Evolutionary conservation across 2,888 invertebrate genomes (phyloP), one percentile per base, ranked within the genome.

Genomic region (Smittia aterrima): DNA sequence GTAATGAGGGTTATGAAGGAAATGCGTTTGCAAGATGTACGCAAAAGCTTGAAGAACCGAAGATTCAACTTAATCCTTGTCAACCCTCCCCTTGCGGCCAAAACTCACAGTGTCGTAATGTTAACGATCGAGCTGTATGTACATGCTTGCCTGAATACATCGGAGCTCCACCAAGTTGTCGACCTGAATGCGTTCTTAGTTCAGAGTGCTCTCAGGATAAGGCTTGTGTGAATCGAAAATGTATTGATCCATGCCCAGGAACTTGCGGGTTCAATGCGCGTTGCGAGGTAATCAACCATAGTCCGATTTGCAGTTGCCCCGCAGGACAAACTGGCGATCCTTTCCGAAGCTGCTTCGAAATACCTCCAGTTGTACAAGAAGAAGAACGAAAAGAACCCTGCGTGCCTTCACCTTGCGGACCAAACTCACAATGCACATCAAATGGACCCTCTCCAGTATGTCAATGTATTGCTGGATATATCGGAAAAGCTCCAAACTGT

Each of bases 361-460:
- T 88, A 78, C 80, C 82, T 47, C 80, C 82, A 79, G 78, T 79
- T 75, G 78, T 81, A 27, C 78, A 78, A 68, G 80, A 0, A 94
- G 94, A 83, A 93, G 93, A 93, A 81, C 95, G 95, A 80, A 85
- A 86, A 71, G 91, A 95, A 84, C 95, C 95, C 53, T 95, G 95
- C 78, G 91, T 92, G 3, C 58, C 58, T 9, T 18, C 2, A 2
- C 58, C 58, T 20, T 58, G 58, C n/a, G 58, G 94, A 75, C 90
- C 92, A 1, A 92, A 93, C 80, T 86, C 93, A 1, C 83, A 89
- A 76, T 94, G 94, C 79, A 84, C 88, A 77, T 86, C 86, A 76
- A 83, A 86, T 74, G 88, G 90, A 74, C 88, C 86, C 64, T 86
- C 86, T 78, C 88, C 92, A 62, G 87, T 90, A 18, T 95, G 94